Percentiles rank a stretch among this genome's conserved stretches.
Evolutionary conservation across 2,797 vertebrate genomes (phyloP).

Genomic region (Cossypha heuglini): DNA sequence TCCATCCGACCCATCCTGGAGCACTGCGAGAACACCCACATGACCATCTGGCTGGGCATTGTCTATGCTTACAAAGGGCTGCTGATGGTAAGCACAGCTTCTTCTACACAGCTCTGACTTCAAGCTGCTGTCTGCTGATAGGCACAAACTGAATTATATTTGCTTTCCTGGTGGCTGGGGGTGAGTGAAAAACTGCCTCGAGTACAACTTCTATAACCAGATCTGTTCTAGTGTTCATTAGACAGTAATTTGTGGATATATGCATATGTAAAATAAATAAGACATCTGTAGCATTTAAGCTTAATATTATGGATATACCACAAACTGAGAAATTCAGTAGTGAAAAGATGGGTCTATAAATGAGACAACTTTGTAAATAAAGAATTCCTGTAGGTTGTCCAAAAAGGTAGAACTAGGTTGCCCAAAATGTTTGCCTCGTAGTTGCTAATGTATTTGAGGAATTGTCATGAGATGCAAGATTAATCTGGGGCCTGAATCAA

Average conservation of each 20-base stretch:
- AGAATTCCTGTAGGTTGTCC: not conserved
- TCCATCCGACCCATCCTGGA: conserved; percentile 97
- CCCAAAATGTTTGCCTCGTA: not conserved
- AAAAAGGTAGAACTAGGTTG: not conserved
- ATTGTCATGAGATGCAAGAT: not conserved
- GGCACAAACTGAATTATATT: not conserved
- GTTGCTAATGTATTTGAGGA: not conserved
- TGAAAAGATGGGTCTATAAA: not conserved
- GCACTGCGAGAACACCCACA: conserved; percentile 98
- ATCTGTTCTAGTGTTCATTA: not conserved
- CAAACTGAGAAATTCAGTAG: not conserved
- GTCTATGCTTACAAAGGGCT: conserved; percentile 99
- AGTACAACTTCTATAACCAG: not conserved
- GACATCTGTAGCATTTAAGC: not conserved
- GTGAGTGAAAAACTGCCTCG: not conserved
- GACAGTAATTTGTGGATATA: not conserved
- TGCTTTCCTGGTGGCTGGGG: not conserved
- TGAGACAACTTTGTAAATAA: not conserved
- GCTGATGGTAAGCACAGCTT: conserved; percentile 89
- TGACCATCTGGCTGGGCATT: conserved; percentile 99
- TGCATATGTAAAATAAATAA: not conserved
- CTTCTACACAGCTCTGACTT: not conserved
- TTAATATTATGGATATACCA: not conserved
- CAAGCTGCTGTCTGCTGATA: not conserved
- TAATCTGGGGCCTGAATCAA: not conserved